Conservation (phyloP, 2,113 vertebrate species). For the Calonectris borealis region DNA sequence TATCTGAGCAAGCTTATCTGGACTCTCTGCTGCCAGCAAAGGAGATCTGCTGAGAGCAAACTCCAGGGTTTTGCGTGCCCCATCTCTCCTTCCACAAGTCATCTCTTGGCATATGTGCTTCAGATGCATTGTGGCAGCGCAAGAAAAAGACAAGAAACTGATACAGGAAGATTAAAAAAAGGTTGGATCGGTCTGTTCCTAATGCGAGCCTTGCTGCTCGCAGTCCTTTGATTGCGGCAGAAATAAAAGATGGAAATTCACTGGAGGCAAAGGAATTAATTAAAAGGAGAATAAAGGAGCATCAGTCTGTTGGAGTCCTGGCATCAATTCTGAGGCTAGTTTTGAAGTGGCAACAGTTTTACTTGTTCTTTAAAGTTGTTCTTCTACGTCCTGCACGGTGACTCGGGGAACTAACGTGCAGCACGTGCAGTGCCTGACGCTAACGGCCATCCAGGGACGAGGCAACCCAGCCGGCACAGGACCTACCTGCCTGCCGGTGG, state of each 20-base stretch:
- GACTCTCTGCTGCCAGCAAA: neutral
- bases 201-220: neutral
- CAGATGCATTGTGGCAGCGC: neutral
- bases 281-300: constrained; percentile 59
- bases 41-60: neutral
- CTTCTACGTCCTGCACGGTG: neutral
- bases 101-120: neutral
- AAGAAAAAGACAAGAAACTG: neutral
- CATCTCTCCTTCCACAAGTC: neutral
- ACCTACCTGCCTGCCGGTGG: neutral
- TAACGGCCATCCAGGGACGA: rapidly evolving
- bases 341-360: constrained; percentile 38
- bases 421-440: rapidly evolving
- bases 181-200: constrained; percentile 21
- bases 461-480: neutral
- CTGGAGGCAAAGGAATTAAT: constrained; percentile 60
- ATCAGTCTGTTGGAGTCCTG: constrained; percentile 50
- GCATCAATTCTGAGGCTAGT: constrained; percentile 10
- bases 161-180: constrained; percentile 1
- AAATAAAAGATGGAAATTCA: constrained; percentile 26
- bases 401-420: neutral
- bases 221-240: constrained; percentile 40
- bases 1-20: neutral
- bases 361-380: neutral
- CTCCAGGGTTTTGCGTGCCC: neutral